Base-by-base conservation (phyloP, 2,888 invertebrate genomes). In the Beris chalybata region DNA sequence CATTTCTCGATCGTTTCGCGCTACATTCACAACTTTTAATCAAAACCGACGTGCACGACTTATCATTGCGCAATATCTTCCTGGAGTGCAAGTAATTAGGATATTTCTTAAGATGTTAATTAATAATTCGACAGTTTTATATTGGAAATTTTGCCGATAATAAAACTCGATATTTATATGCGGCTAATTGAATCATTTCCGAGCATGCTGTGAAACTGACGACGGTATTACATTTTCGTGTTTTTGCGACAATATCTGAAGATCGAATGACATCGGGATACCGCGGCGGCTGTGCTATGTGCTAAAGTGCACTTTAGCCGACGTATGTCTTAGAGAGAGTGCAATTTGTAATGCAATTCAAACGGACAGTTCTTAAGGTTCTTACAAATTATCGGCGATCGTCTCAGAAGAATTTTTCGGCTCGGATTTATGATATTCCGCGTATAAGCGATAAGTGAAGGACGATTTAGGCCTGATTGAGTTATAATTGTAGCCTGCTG, bases 401-500 rank as follows among this genome's bases (percentile, higher is more conserved):
- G 5, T 5, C 7, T 9, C 9, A 38, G 9, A 38, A 3, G 7
- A 38, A 4, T 38, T 38, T 38, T 22, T 22, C 38, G 9, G 38
- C 3, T 38, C 38, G 38, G 38, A 22, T 38, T 5, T 38, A 38
- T 9, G 38, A 38, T 38, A 22, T 22, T 22, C 9, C 5, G 38
- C 5, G 38, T 38, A 38, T 38, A 5, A 38, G 38, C 38, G 9
- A 38, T 9, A 38, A 38, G 38, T 38, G 38, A 9, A 38, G 38
- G 38, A 38, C 38, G 38, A 38, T 38, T 38, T 5, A n/a, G 5
- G 30, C 58, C 65, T 67, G 67, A 67, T 67, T 65, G 67, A 57
- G 45, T 58, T 67, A 67, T 67, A 67, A 67, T 67, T 65, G 67
- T 48, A 38, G 13, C 54, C 50, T 52, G 43, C 47, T 58, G 59